Conservation (phyloP, 2,888 invertebrate genomes). For the Andrena chrysosceles region DNA sequence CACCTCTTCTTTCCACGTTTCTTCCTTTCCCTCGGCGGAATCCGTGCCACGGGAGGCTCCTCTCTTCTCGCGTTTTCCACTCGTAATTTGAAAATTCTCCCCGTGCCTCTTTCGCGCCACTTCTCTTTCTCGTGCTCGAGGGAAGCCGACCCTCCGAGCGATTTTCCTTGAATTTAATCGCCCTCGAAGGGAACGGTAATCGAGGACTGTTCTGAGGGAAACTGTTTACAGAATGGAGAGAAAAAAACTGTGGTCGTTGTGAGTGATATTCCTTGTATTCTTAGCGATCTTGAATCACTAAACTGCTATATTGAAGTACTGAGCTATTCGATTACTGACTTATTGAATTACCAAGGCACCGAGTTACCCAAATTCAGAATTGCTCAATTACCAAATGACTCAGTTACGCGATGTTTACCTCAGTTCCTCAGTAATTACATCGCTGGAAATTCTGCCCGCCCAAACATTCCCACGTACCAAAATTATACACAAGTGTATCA, state of each 20-base stretch:
- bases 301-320: background rate
- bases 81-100: constrained; percentile 41
- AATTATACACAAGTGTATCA: background rate
- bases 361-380: no score
- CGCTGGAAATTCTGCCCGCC: background rate
- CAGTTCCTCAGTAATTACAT: no score
- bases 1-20: constrained; percentile 10
- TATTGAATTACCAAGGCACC: background rate
- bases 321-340: background rate
- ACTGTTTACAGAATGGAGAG: constrained; percentile 8
- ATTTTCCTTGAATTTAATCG: constrained; percentile 29
- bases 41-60: background rate
- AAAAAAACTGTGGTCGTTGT: background rate
- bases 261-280: background rate
- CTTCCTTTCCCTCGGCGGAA: background rate
- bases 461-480: background rate
- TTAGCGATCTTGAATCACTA: background rate
- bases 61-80: constrained; percentile 8
- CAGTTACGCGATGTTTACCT: no score
- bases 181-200: constrained; percentile 5
- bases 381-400: no score
- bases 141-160: background rate
- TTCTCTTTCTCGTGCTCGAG: background rate
- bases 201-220: constrained; percentile 4
- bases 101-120: background rate